Evolutionary conservation across 2,888 invertebrate genomes (phyloP).

Genomic region (Drosophila merina): DNA sequence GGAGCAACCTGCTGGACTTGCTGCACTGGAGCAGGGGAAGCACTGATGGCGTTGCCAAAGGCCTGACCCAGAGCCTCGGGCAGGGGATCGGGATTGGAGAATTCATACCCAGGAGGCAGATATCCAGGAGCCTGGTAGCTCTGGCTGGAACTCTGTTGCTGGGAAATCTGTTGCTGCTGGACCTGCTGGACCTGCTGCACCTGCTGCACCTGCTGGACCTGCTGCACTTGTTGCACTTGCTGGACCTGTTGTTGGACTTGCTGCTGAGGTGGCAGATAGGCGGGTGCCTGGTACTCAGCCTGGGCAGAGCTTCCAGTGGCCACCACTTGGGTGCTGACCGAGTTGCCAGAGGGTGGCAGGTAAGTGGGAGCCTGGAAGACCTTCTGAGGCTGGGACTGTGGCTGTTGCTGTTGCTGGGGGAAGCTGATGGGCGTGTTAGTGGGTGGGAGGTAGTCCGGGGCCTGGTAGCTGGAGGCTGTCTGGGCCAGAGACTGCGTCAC

Average conservation of each 20-base stretch:
- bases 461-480: slow-evolving; percentile 38
- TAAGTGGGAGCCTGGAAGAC: slow-evolving; percentile 54
- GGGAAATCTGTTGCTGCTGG: slow-evolving; percentile 21
- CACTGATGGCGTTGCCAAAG: slow-evolving; percentile 8
- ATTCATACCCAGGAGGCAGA: slow-evolving; percentile 69
- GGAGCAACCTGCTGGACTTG: neutral
- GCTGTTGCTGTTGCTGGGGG: slow-evolving; percentile 26
- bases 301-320: slow-evolving; percentile 14
- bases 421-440: slow-evolving; percentile 32
- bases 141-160: slow-evolving; percentile 6
- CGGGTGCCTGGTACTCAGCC: slow-evolving; percentile 32
- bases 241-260: slow-evolving; percentile 20
- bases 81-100: slow-evolving; percentile 44
- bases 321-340: slow-evolving; percentile 7
- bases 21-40: slow-evolving; percentile 9
- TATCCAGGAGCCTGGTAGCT: slow-evolving; percentile 59
- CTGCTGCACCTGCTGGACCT: slow-evolving; percentile 21
- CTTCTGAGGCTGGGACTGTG: slow-evolving; percentile 23
- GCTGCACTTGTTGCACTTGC: slow-evolving; percentile 18
- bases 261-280: slow-evolving; percentile 51
- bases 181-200: slow-evolving; percentile 28
- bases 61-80: slow-evolving; percentile 25
- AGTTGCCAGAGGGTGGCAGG: slow-evolving; percentile 48
- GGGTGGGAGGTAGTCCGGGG: slow-evolving; percentile 56
- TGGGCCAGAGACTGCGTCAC: slow-evolving; percentile 25